These are phyloP conservation scores for Luperina nickerlii DNA, from an alignment of 2,888 invertebrate genomes.

Conservation along the genomic window DNA sequence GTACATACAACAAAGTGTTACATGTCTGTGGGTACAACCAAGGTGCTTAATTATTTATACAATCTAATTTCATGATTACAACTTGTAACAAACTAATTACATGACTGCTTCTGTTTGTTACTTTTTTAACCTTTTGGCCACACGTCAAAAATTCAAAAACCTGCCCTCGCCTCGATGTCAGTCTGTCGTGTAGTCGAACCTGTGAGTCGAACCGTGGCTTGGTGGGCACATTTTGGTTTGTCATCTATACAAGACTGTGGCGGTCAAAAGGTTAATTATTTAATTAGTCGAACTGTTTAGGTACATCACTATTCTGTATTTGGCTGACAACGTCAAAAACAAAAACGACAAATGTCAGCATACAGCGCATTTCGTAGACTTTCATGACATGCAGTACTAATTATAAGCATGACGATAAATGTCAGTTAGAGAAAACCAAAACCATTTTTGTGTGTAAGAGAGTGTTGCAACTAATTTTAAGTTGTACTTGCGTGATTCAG, in stretches of 20 bases:
- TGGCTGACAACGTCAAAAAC: slow-evolving; percentile 17
- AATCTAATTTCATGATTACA: background rate
- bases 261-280: background rate
- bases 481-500: background rate
- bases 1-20: background rate
- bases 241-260: too few relatives aligned
- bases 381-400: background rate
- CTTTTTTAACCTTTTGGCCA: background rate
- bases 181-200: too few relatives aligned
- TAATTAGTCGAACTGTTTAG: background rate
- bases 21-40: background rate
- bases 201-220: too few relatives aligned
- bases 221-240: too few relatives aligned
- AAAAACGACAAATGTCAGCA: background rate
- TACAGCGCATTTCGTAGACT: background rate
- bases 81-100: background rate
- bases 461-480: slow-evolving; percentile 22
- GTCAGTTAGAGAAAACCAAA: background rate
- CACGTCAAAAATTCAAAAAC: too few relatives aligned
- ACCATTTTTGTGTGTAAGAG: background rate
- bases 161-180: too few relatives aligned
- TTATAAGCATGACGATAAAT: slow-evolving; percentile 2
- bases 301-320: slow-evolving; percentile 10
- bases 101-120: background rate
- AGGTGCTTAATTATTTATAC: background rate